Base-by-base conservation (phyloP, 2,797 vertebrate genomes). In the Lepidocolaptes lacrymiger region DNA sequence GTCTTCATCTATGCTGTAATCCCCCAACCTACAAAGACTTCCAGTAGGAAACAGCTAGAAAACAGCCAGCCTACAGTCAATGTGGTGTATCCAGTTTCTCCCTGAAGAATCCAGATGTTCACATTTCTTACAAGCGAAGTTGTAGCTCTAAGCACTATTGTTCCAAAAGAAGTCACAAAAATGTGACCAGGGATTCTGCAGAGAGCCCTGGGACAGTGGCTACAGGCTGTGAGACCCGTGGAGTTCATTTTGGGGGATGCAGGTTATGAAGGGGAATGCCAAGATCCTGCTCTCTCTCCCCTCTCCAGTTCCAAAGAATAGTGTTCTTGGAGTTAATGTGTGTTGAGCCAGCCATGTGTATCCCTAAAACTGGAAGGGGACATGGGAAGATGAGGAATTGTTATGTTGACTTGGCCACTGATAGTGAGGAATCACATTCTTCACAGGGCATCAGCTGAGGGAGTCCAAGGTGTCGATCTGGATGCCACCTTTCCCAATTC, bases 281-380 rank as follows among this genome's bases (percentile, higher is more conserved):
- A 4, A 37, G 9, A 3, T 28, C 26, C 34, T 59, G 24, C 36
- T 61, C 18, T 32, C 18, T 44, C 14, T 36, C 6, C 13, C 22
- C 30, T 27, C 64, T 58, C n/a, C 52, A 32, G 55, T 17, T 52
- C 20, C 46, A 26, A 10, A 1, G 1, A 15, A 21, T 1, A 37
- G 6, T 0, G 3, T 26, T 72, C 36, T 34, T 1, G 0, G 0
- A 3, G 55, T 10, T 66, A 36, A 9, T 1, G 5, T 14, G 20
- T 24, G 23, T 51, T 41, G 19, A 23, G 30, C 20, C 51, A 54
- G 32, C 39, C 19, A 3, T 0, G 4, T 5, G 28, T 64, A 14
- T 20, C n/a, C 59, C 72, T 63, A 49, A 43, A 62, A 3, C 9
- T 34, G 30, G 2, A 1, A 11, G 22, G 11, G 20, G 9, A 9